Conservation (phyloP, 1,140 invertebrate species). For the Drosophila murphyi region DNA sequence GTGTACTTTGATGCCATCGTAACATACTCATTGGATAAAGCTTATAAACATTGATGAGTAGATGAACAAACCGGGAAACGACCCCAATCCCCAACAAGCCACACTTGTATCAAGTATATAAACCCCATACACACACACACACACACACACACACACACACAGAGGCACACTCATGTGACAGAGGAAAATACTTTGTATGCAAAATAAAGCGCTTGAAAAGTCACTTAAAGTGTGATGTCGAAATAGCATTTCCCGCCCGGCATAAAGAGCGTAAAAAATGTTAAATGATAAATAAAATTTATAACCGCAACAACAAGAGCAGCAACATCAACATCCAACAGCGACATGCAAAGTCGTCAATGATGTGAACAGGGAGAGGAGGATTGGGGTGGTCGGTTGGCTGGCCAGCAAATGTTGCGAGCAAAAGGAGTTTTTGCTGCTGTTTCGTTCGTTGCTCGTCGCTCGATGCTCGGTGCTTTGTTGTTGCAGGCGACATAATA, state of each 20-base stretch:
- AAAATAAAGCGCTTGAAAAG: constrained; percentile 82
- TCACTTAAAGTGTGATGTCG: constrained; percentile 74
- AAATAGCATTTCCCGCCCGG: constrained; percentile 5
- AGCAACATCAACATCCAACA: constrained; percentile 41
- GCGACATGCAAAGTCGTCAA: constrained; percentile 39
- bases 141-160: constrained; percentile 2
- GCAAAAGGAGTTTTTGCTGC: constrained; percentile 35
- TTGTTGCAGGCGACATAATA: constrained; percentile 74
- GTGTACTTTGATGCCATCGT: neutral
- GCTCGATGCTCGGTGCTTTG: constrained; percentile 35
- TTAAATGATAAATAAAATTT: constrained; percentile 84
- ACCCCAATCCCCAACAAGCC: constrained; percentile 42
- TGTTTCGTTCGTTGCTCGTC: neutral
- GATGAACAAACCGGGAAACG: constrained; percentile 18
- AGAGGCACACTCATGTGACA: constrained; percentile 42
- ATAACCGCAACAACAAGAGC: constrained; percentile 78
- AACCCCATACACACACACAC: constrained; percentile 50
- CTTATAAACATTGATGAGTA: constrained; percentile 1
- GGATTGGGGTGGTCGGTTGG: neutral
- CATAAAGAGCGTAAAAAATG: constrained; percentile 82
- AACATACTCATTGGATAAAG: constrained; percentile 2
- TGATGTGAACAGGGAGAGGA: constrained; percentile 2
- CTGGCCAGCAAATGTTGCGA: constrained; percentile 59
- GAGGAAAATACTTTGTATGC: constrained; percentile 76
- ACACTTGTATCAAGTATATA: constrained; percentile 61